Conservation (phyloP, 30 jellyfish, hydroid and myxozoan genomes). For the Clytia hemisphaerica region DNA sequence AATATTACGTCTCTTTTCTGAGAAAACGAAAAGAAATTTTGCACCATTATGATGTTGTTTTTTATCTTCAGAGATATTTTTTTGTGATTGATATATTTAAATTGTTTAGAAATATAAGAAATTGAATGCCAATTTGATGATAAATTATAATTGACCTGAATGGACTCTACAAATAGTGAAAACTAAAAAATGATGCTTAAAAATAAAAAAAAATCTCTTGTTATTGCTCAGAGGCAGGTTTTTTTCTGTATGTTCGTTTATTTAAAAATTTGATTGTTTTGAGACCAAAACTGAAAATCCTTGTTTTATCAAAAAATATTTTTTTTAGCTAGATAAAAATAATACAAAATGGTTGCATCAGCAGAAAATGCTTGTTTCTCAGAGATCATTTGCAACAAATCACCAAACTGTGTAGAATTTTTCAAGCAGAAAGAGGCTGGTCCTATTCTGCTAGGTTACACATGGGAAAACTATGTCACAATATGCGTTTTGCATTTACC, state of each 20-base stretch:
- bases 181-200: not conserved
- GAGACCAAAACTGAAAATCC: too few relatives aligned
- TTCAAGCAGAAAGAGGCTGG: slow-evolving; percentile 47
- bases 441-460: slow-evolving; percentile 34
- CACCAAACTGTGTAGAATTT: slow-evolving; percentile 36
- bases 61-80: not conserved
- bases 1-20: slow-evolving; percentile 17
- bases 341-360: too few relatives aligned
- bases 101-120: not conserved
- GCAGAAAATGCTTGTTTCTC: slow-evolving; percentile 34
- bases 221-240: too few relatives aligned
- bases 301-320: too few relatives aligned
- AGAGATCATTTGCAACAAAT: slow-evolving; percentile 28
- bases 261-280: too few relatives aligned
- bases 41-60: not conserved
- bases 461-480: slow-evolving; percentile 45
- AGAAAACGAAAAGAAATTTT: slow-evolving; percentile 11
- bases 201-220: too few relatives aligned
- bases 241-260: too few relatives aligned
- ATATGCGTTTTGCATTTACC: slow-evolving; percentile 35
- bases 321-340: too few relatives aligned
- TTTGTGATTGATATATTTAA: not conserved
- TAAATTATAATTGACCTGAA: not conserved
- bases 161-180: not conserved
- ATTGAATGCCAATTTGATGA: not conserved